Evolutionary conservation across 2,113 vertebrate species (phyloP), one percentile per base, ranked within the genome.

Genomic region (Pandion haliaetus): DNA sequence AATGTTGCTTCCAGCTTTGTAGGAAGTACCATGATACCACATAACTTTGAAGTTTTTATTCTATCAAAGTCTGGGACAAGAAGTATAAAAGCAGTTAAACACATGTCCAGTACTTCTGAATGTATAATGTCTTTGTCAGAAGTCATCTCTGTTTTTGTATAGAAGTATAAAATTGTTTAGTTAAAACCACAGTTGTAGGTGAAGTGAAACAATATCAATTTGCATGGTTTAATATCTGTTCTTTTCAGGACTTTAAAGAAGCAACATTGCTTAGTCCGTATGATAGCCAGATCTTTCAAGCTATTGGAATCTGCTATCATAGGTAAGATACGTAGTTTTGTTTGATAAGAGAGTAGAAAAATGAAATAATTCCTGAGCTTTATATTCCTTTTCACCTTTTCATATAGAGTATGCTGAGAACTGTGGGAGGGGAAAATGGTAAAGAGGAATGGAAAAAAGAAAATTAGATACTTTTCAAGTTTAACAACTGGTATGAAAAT

Each of bases 231-330:
- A 34, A 42, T 40, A 26, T 76, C n/a, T 87, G 14, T 76, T 70
- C 29, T 58, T 98, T 98, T 90, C 96, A 99, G 99, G 98, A 99
- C 88, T 98, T 99, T 91, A 98, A 97, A 95, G 93, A 95, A 92
- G 98, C 98, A 81, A 76, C 85, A 0, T 18, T 91, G 57, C 91
- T 92, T 66, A 97, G 81, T 76, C 96, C 98, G 76, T 96, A 71
- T 45, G 89, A 98, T 1, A 85, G 90, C 67, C 88, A 38, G 83
- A 97, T 98, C 26, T 97, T 88, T 86, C 97, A 98, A 40, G 95
- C 96, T 16, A 63, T 98, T 12, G 98, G 98, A 84, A 89, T 98
- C 45, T 98, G 98, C 82, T 96, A 93, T 86, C 95, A 98, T 92
- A 98, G 98, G 98, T 99, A 96, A 50, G 93, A 58, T 54, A 54